A percentile compares a stretch with the other conserved stretches of the same genome.
Conservation (phyloP, 2,888 invertebrate species). For the Aspidapion aeneum region DNA sequence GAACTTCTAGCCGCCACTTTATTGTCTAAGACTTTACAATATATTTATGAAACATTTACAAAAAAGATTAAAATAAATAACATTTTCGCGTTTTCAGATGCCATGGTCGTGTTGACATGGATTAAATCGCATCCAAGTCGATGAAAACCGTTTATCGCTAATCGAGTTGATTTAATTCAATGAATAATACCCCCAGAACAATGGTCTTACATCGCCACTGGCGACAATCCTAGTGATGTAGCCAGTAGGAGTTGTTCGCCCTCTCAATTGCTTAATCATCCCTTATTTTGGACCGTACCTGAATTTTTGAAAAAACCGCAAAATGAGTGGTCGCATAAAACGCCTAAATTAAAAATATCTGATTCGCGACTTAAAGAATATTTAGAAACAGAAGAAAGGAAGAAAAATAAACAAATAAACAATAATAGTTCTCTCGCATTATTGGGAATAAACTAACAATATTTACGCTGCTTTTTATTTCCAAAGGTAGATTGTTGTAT, state of each 20-base stretch:
- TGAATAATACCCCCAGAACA: background rate
- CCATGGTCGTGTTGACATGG: background rate
- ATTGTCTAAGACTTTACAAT: background rate
- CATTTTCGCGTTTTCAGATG: background rate
- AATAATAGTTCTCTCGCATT: background rate
- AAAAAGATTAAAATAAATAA: background rate
- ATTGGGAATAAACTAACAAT: background rate
- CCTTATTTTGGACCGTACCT: background rate
- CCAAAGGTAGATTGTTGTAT: no score
- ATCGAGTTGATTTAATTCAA: background rate
- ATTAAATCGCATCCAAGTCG: background rate
- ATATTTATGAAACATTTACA: background rate
- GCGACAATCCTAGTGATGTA: background rate
- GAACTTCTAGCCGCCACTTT: background rate
- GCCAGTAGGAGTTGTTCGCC: background rate
- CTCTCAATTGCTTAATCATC: background rate
- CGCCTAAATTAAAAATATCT: background rate
- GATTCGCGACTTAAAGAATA: background rate
- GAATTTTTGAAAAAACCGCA: background rate
- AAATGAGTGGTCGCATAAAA: background rate
- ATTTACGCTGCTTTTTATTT: no score
- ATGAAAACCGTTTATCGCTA: background rate
- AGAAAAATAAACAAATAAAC: background rate
- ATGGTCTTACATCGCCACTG: background rate
- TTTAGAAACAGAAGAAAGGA: background rate